Evolutionary conservation across 2,888 invertebrate species (phyloP).

Genomic region (Trachelus iudaicus): DNA sequence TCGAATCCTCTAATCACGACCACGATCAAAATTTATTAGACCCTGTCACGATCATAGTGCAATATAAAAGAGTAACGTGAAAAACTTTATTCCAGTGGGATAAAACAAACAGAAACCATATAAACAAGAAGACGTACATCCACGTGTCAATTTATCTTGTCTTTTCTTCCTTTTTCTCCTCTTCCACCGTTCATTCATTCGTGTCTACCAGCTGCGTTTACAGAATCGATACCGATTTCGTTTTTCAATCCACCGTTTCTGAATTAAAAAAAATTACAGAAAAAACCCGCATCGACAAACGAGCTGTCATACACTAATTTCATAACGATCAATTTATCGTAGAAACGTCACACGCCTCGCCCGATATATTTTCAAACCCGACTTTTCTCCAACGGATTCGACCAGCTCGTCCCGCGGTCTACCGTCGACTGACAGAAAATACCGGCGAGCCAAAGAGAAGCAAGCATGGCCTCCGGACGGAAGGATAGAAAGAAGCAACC

Average conservation of each 20-base stretch:
- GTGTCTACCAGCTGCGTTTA: neutral
- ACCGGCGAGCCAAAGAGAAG: conserved; percentile 45
- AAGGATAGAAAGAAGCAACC: conserved; percentile 43
- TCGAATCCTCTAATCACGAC: neutral
- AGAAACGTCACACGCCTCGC: neutral
- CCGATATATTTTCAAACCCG: conserved; percentile 7
- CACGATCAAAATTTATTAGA: neutral
- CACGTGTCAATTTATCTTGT: neutral
- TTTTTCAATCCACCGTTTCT: neutral
- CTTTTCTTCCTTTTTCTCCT: neutral
- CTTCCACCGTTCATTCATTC: neutral
- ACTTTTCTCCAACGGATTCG: conserved; percentile 30
- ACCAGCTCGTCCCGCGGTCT: conserved; percentile 57
- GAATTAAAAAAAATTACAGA: neutral
- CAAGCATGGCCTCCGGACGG: conserved; percentile 38
- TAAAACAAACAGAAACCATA: neutral
- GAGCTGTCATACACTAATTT: neutral
- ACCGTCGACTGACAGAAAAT: conserved; percentile 60
- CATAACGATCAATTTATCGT: neutral
- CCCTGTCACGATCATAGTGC: neutral
- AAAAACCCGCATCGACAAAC: neutral
- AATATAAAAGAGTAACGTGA: neutral
- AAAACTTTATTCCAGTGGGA: neutral
- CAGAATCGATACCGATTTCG: neutral
- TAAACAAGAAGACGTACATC: neutral